Base-by-base conservation (phyloP, 2,888 invertebrate genomes). In the Agrenia bidenticulata region DNA sequence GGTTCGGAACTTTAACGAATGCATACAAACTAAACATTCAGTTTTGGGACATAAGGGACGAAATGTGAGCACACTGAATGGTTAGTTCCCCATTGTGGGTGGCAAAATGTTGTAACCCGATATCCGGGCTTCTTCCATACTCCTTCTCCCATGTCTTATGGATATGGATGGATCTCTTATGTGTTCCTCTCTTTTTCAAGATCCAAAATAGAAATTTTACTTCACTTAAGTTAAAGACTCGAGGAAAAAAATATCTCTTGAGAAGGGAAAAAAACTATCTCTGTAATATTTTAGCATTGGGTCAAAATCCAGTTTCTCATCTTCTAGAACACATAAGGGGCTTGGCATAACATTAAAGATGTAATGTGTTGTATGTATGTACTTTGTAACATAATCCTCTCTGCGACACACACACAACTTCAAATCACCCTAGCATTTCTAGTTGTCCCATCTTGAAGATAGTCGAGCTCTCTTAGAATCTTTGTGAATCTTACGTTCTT, bases 51-150 rank as follows among this genome's bases (percentile, higher is more conserved):
- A 49, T 32, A 24, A 27, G 55, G 55, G 55, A 55, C 55, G 55
- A 55, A 57, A 41, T 37, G 17, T 57, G 24, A 41, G 57, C n/a
- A 41, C 2, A 39, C 19, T 57, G 26, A 11, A 57, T 54, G 37
- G 41, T 27, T 69, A 74, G 72, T 72, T 73, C 71, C 73, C 73
- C 75, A 74, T 75, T 75, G 75, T 73, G 75, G 75, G 75, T 73
- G 75, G 75, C 72, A 71, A 67, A 66, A 66, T 63, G 60, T 53
- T 73, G 73, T 70, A 75, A 75, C 74, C 73, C 70, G 75, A 75
- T 75, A 75, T 73, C 73, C 75, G 73, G 75, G 73, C 70, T 69
- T 69, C 70, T 70, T 67, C 64, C 67, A 59, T 23, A 51, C 21
- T 51, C 9, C 32, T 4, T 4, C 32, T 32, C 32, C 32, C 32